These are phyloP conservation scores for Gnathonemus longibarbis DNA, from an alignment of 2,113 vertebrate species.

Conservation along the genomic window DNA sequence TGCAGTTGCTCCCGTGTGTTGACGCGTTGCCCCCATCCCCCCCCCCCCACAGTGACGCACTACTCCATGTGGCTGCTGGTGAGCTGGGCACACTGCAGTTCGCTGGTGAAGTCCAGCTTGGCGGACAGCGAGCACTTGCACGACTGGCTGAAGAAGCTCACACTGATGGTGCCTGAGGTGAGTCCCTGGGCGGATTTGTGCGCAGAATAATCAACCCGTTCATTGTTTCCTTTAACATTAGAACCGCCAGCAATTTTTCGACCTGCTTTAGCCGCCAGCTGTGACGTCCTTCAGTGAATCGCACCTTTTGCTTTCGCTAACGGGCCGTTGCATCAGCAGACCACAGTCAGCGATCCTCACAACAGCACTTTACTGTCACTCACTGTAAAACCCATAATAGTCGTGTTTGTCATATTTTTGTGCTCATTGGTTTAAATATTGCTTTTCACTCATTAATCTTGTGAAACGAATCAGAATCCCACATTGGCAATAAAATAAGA, in stretches of 20 bases:
- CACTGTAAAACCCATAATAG: not conserved
- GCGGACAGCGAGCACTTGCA: slow-evolving; percentile 93
- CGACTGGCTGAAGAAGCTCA: slow-evolving; percentile 95
- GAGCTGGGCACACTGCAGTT: slow-evolving; percentile 97
- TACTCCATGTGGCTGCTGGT: slow-evolving; percentile 99
- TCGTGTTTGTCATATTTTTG: not conserved
- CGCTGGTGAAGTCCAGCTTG: slow-evolving; percentile 90
- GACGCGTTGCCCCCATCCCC: not conserved
- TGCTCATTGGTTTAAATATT: not conserved
- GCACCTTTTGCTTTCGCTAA: not conserved
- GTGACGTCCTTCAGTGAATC: not conserved
- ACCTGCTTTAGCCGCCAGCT: not conserved
- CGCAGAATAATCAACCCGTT: not conserved
- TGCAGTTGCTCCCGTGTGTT: not conserved
- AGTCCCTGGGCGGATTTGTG: not conserved
- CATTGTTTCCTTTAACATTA: not conserved
- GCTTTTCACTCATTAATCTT: not conserved
- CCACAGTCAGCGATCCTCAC: not conserved
- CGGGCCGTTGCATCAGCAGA: not conserved
- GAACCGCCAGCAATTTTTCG: not conserved
- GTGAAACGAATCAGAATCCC: not conserved
- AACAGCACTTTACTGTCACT: not conserved
- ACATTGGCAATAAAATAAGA: not conserved
- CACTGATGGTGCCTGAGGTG: slow-evolving; percentile 95
- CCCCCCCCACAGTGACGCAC: slow-evolving; percentile 75